Conservation (phyloP, 2,113 vertebrate genomes). For the Zeus faber region DNA sequence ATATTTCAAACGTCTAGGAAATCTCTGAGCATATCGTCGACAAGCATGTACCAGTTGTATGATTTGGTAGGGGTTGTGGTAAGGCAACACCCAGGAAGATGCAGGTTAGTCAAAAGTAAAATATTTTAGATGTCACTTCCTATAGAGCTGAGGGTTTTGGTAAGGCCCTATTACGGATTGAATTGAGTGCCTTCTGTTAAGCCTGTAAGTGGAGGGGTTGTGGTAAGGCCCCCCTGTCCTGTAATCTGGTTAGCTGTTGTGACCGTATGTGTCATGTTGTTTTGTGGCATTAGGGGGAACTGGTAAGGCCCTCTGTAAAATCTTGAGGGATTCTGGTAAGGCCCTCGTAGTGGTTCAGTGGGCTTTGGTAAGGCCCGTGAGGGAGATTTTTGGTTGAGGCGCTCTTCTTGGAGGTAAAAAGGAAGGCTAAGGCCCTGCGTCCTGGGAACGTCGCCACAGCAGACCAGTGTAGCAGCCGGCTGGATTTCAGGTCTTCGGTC, state of each 20-base stretch:
- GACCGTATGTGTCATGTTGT: constrained; percentile 20
- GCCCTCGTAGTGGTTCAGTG: constrained; percentile 24
- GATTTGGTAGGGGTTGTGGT: constrained; percentile 23
- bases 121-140: no score
- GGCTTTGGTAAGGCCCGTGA: constrained; percentile 26
- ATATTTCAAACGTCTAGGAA: not conserved
- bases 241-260: constrained; percentile 21
- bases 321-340: constrained; percentile 43
- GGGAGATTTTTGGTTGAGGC: constrained; percentile 40
- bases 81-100: constrained; percentile 26
- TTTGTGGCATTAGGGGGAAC: constrained; percentile 3
- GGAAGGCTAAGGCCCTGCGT: constrained; percentile 11
- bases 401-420: constrained; percentile 17
- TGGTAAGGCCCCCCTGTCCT: constrained; percentile 66
- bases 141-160: constrained; percentile 59
- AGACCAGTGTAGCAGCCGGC: constrained; percentile 50
- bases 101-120: no score
- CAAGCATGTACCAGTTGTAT: not conserved
- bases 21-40: not conserved
- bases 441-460: constrained; percentile 30
- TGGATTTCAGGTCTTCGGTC: constrained; percentile 44
- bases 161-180: constrained; percentile 65
- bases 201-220: constrained; percentile 40
- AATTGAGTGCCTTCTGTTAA: constrained; percentile 36
- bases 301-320: constrained; percentile 20